Evolutionary conservation across 2,113 vertebrate species (phyloP).

Genomic region (Calidris pugnax): DNA sequence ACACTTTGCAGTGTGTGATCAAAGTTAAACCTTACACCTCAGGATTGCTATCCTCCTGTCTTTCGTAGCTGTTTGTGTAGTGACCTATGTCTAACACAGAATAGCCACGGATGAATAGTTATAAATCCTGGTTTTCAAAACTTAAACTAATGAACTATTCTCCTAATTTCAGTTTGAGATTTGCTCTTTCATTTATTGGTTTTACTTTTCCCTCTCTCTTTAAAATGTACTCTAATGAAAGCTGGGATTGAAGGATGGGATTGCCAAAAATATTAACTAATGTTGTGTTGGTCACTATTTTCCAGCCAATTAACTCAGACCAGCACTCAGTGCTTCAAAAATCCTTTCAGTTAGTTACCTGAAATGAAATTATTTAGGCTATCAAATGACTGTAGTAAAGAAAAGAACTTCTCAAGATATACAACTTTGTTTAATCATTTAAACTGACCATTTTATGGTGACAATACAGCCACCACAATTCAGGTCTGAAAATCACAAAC

Average conservation of each 20-base stretch:
- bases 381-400: background rate
- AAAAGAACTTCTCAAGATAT: background rate
- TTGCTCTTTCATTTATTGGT: background rate
- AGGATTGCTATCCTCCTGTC: background rate
- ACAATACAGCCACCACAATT: background rate
- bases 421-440: background rate
- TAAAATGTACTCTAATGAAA: background rate
- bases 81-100: background rate
- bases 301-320: background rate
- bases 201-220: background rate
- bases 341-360: background rate
- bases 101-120: background rate
- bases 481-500: background rate
- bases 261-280: background rate
- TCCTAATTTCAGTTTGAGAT: background rate
- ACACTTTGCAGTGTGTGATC: background rate
- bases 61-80: background rate
- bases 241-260: background rate
- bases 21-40: background rate
- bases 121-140: background rate
- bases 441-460: background rate
- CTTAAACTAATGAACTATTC: background rate
- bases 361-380: background rate
- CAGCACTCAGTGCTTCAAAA: background rate
- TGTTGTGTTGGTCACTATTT: background rate